Base-by-base conservation (phyloP, 2,888 invertebrate genomes). In the Eilema depressum region DNA sequence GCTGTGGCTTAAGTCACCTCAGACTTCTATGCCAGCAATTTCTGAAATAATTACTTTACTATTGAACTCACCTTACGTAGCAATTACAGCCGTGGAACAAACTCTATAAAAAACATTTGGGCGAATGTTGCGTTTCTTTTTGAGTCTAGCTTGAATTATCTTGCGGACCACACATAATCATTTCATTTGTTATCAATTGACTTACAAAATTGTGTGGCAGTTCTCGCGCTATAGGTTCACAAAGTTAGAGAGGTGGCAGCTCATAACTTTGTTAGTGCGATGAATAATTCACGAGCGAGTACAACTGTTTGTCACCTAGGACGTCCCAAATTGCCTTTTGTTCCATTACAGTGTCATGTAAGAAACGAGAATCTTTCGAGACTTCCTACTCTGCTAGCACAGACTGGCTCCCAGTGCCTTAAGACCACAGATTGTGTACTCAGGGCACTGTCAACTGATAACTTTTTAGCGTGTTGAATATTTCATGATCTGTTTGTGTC, bases 381-480 rank as follows among this genome's bases (percentile, higher is more conserved):
- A 17, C 47, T 53, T 53, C 47, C 47, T 20, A 47, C 20, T 53
- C n/a, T n/a, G n/a, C 10, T 53, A 8, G n/a, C 20, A 26, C 37
- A 41, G 25, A 20, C 25, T 14, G 25, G 30, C 59, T 69, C 25
- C 28, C 65, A 30, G 14, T 62, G 37, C 37, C 37, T 26, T 63
- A 37, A 56, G 25, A 26, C 37, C 57, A 37, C 23, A 26, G 41
- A 56, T 63, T 57, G 4, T 10, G 20, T 37, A 25, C 63, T 57
- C 68, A 17, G 33, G 8, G 63, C 41, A 25, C 41, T 63, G 69
- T 57, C 69, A 69, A 62, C 25, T 53, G 53, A 57, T 28, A 63
- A 69, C 69, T 69, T 69, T 63, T 73, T 33, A 17, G 57, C 56
- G 20, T 30, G 59, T 75, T 80, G 79, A 79, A 80, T 80, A 81